A percentile compares a stretch with the other conserved stretches of the same genome.
These are phyloP conservation scores for Galago senegalensis DNA, from an alignment of 2,797 vertebrate genomes.

Conservation along the genomic window DNA sequence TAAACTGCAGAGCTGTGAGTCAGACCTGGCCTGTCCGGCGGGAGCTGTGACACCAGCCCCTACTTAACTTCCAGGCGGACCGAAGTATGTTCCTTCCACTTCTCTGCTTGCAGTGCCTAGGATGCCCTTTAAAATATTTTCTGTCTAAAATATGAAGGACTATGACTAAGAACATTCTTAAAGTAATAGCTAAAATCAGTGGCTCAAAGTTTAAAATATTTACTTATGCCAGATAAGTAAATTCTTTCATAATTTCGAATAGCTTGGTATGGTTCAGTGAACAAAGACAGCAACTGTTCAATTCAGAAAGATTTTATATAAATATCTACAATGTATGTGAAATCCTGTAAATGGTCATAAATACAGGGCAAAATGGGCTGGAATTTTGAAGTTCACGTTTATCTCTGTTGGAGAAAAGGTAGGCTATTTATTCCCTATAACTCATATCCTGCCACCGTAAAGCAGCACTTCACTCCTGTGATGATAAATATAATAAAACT, in stretches of 20 bases:
- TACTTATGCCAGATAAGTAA: not conserved
- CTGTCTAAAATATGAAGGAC: not conserved
- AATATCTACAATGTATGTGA: not conserved
- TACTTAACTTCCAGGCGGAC: not conserved
- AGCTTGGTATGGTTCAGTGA: not conserved
- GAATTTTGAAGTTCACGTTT: no score
- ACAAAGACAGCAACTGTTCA: not conserved
- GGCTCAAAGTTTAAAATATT: not conserved
- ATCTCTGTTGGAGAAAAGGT: no score
- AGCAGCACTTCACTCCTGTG: not conserved
- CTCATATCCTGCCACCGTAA: not conserved
- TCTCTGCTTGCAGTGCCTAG: not conserved
- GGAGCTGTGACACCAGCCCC: rapidly evolving
- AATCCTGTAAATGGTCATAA: no score
- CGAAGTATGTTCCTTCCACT: not conserved
- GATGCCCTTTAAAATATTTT: not conserved
- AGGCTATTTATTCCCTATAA: not conserved
- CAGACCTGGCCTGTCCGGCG: not conserved
- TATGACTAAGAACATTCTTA: not conserved
- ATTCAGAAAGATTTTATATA: not conserved
- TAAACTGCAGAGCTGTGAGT: not conserved
- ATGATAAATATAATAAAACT: not conserved
- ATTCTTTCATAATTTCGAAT: not conserved
- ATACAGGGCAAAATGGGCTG: no score
- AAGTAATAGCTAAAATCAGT: not conserved